Conservation (phyloP, 2,888 invertebrate species). For the Hoplodrina ambigua region DNA sequence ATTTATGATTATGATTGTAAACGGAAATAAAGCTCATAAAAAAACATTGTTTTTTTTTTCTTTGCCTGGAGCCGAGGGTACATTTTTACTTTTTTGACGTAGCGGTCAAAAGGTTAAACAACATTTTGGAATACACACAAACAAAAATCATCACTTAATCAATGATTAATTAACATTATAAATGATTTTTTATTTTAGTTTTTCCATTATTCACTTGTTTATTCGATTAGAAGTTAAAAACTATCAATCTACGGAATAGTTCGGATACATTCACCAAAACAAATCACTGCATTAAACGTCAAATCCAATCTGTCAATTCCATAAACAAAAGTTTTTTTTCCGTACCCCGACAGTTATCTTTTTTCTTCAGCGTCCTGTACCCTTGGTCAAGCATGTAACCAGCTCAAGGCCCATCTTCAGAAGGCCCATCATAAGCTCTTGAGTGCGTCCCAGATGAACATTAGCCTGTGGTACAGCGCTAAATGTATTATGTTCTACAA, state of each 20-base stretch:
- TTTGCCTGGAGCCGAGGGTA: too few species aligned
- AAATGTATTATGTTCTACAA: constrained; percentile 80
- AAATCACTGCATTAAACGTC: constrained; percentile 54
- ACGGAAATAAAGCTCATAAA: too few species aligned
- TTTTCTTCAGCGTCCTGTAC: constrained; percentile 34
- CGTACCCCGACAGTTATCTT: constrained; percentile 24
- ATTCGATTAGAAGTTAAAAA: constrained; percentile 28
- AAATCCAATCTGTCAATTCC: constrained; percentile 56
- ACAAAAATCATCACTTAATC: constrained; percentile 26
- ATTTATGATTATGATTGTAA: too few species aligned
- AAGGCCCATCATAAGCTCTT: constrained; percentile 70
- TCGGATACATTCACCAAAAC: constrained; percentile 56
- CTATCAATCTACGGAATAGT: constrained; percentile 51
- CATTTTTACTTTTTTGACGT: too few species aligned
- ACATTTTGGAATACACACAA: constrained; percentile 35
- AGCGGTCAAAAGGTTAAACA: not conserved
- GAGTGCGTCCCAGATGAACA: constrained; percentile 68
- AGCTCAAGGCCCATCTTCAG: constrained; percentile 61
- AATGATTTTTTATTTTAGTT: constrained; percentile 35
- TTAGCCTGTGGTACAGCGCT: constrained; percentile 71
- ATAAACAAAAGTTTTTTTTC: constrained; percentile 30
- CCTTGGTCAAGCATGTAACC: constrained; percentile 60
- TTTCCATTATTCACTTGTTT: constrained; percentile 37
- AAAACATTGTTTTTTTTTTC: too few species aligned
- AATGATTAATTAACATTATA: constrained; percentile 24